Base-by-base conservation (phyloP, 2,888 invertebrate species). In the Ceriagrion tenellum region DNA sequence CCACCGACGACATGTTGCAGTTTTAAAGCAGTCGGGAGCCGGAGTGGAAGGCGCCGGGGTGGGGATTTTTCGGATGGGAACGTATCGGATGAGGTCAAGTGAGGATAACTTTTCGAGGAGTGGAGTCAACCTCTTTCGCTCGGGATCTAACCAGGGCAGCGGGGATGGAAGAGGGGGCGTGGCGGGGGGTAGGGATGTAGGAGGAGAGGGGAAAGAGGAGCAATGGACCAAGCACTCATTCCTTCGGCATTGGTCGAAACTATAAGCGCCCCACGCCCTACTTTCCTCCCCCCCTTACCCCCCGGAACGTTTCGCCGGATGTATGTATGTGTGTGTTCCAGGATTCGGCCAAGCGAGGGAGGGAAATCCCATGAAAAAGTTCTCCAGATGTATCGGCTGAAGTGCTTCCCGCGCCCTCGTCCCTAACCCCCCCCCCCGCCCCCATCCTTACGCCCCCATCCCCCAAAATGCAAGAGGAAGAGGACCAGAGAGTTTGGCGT, bases 191-290 rank as follows among this genome's bases (percentile, higher is more conserved):
- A n/a, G n/a, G n/a, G n/a, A n/a, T n/a, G n/a, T n/a, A n/a, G 55
- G 89, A 63, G 88, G 40, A 40, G 55, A 55, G 89, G 89, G 26
- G 55, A 26, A 55, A 26, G 89, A 10, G 55, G 20, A 26, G 47
- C 16, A 55, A 23, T 55, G 89, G 47, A 93, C 63, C 35, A 35
- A 91, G 35, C 63, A 10, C 63, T 40, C 59, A 26, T 20, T 59
- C 59, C 59, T 59, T 59, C 47, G 93, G 69, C n/a, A 74, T 93
- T 26, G 93, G 81, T 55, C n/a, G 89, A 89, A 63, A 74, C 93
- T 74, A 35, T 81, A 81, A 81, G 47, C 69, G 69, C 47, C 35
- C 59, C 13, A 59, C 59, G 93, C 47, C 93, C 93, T 93, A 93
- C 93, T 93, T 93, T 69, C 69, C n/a, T n/a, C n/a, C n/a, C n/a